phyloP scores from a whole-genome alignment of 2,113 vertebrate genomes.

The Tinamus guttatus region DNA sequence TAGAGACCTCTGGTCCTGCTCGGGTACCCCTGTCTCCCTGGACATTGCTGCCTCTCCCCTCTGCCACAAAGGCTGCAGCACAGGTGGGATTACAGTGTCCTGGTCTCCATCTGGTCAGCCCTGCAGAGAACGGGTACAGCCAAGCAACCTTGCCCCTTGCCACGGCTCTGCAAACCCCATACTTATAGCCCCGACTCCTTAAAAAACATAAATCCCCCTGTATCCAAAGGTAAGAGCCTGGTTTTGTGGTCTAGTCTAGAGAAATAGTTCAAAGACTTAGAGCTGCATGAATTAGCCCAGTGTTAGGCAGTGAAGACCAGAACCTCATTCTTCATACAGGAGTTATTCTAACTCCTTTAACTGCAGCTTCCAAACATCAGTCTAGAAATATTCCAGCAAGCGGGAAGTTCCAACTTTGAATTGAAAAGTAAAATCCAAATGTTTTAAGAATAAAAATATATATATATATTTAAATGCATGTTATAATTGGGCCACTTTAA shows the following conservation, averaged over 20 bases:
- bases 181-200: not conserved
- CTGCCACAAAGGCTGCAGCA: not conserved
- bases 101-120: not conserved
- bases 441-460: not conserved
- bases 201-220: not conserved
- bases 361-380: not conserved
- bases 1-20: not conserved
- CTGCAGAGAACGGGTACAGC: no score
- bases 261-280: not conserved
- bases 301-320: not conserved
- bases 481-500: not conserved
- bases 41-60: accelerated
- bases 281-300: not conserved
- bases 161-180: not conserved
- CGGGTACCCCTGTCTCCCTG: not conserved
- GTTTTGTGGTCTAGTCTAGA: not conserved
- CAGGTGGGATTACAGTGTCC: not conserved
- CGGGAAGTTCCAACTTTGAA: not conserved
- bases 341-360: not conserved
- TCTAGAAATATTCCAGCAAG: not conserved
- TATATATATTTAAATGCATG: not conserved
- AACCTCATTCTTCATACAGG: not conserved
- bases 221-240: not conserved
- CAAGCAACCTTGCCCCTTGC: not conserved
- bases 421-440: not conserved